Percentiles rank a stretch among this genome's conserved stretches.
These are phyloP conservation scores for Ectobius pallidus DNA, from an alignment of 2,888 invertebrate genomes.

Conservation along the genomic window DNA sequence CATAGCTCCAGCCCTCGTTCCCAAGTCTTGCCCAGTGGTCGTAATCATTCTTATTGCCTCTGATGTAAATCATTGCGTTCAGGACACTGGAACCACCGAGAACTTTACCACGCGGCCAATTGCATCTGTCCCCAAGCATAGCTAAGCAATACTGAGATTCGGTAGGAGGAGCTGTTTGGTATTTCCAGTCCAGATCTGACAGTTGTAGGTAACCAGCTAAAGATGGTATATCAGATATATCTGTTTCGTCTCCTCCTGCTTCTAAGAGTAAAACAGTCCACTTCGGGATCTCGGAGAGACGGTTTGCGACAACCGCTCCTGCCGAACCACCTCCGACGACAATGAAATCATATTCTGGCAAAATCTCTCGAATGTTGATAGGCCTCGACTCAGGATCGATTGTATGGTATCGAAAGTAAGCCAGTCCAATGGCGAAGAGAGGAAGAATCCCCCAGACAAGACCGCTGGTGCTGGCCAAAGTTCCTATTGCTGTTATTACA, in stretches of 20 bases:
- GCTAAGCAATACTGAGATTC: conserved; percentile 84
- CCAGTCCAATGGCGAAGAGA: conserved; percentile 76
- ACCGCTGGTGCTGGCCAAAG: conserved; percentile 39
- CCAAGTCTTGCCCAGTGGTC: conserved; percentile 85
- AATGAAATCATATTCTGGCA: conserved; percentile 83
- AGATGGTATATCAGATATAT: conserved; percentile 86
- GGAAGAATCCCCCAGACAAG: conserved; percentile 72
- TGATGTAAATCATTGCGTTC: conserved; percentile 91
- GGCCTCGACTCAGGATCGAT: conserved; percentile 84
- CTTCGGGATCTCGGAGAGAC: conserved; percentile 78
- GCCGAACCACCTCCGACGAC: conserved; percentile 89
- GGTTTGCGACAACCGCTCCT: conserved; percentile 85
- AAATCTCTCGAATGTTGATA: conserved; percentile 65
- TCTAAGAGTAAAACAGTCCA: conserved; percentile 86
- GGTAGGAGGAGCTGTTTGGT: conserved; percentile 79
- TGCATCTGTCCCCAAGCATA: conserved; percentile 86
- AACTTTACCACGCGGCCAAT: conserved; percentile 91
- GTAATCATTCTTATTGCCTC: conserved; percentile 87
- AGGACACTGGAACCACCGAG: conserved; percentile 87
- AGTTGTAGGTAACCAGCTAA: conserved; percentile 84
- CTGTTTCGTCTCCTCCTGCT: conserved; percentile 87
- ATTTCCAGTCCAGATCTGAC: conserved; percentile 91
- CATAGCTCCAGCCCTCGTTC: conserved; percentile 86
- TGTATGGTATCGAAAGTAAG: conserved; percentile 64
- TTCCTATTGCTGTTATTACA: conserved; percentile 1